Percentiles rank a stretch among this genome's conserved stretches.
phyloP scores from a whole-genome alignment of 1,140 invertebrate species.

The Pollicipes pollicipes region DNA sequence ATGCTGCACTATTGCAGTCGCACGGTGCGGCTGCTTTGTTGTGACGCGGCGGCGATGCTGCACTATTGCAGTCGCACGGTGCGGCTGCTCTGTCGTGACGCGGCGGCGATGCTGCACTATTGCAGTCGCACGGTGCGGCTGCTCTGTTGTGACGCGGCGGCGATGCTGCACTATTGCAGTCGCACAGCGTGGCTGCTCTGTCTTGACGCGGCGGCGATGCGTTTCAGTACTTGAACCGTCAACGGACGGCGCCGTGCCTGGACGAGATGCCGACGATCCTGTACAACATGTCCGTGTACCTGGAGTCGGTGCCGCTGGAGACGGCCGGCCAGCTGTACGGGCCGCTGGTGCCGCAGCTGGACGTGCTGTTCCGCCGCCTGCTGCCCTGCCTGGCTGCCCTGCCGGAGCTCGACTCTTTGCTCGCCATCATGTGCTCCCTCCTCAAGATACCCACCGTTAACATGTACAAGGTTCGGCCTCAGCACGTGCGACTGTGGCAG shows the following conservation, averaged over 20 bases:
- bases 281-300: conserved; percentile 35
- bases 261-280: not conserved
- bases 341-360: not conserved
- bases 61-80: too few relatives aligned
- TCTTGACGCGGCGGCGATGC: not conserved
- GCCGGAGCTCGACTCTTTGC: conserved; percentile 3
- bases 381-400: not conserved
- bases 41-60: not conserved
- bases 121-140: not conserved
- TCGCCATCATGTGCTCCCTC: not conserved
- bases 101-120: not conserved
- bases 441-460: conserved; percentile 20
- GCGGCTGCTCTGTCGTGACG: not conserved
- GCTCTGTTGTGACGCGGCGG: not conserved
- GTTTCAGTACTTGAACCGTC: conserved; percentile 6
- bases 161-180: not conserved
- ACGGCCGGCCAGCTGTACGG: not conserved
- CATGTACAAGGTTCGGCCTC: conserved; percentile 25
- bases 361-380: not conserved
- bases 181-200: not conserved
- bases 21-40: not conserved
- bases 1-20: not conserved
- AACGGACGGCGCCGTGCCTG: not conserved
- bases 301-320: not conserved
- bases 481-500: too few relatives aligned